These are phyloP conservation scores for Luscinia megarhynchos DNA, from an alignment of 2,797 vertebrate genomes.

Conservation along the genomic window DNA sequence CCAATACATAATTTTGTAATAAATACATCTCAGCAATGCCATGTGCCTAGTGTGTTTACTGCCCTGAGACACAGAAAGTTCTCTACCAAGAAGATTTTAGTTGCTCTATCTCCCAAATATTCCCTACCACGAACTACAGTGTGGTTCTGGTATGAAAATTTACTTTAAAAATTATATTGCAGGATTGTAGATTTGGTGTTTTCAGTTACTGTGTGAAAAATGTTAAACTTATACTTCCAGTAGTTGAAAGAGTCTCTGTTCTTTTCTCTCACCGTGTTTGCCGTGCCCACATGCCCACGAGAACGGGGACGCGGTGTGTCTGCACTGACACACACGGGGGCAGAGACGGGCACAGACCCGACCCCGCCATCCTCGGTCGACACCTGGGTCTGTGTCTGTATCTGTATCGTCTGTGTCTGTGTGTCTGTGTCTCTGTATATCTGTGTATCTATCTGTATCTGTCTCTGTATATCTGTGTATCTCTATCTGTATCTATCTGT, in stretches of 20 bases:
- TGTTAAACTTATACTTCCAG: background rate
- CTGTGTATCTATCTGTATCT: background rate
- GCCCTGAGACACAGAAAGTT: background rate
- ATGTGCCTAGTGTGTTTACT: background rate
- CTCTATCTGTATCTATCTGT: too few relatives aligned
- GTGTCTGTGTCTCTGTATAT: background rate
- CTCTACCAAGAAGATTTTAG: background rate
- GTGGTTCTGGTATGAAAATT: background rate
- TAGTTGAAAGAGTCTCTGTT: background rate
- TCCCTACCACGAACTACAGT: background rate
- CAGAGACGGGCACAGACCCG: background rate
- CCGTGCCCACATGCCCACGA: fast-evolving
- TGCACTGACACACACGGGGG: too few relatives aligned
- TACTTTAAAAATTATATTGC: background rate
- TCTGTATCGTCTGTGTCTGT: too few relatives aligned
- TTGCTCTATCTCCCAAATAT: background rate
- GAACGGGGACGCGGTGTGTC: background rate
- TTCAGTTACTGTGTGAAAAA: background rate
- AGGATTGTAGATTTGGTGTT: background rate
- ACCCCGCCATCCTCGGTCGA: background rate
- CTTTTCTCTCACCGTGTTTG: background rate
- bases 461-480: too few relatives aligned
- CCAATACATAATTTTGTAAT: background rate
- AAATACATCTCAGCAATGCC: background rate
- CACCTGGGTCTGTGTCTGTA: too few relatives aligned